Evolutionary conservation across 2,113 vertebrate species (phyloP).

Genomic region (Macaca mulatta): DNA sequence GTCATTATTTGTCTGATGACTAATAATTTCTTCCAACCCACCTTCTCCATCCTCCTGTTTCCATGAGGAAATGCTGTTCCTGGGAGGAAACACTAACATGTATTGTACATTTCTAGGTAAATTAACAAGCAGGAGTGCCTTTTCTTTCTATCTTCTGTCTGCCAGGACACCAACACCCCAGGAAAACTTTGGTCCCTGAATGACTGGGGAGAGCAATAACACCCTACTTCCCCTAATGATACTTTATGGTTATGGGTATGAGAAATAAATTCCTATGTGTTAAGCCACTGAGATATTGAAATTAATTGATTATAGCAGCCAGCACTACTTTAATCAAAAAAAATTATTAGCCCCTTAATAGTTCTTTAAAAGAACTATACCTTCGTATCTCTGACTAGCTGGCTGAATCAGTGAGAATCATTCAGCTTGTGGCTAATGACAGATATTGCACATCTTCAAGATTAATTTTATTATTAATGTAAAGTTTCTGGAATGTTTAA

Average conservation of each 20-base stretch:
- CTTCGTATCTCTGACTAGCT: neutral
- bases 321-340: neutral
- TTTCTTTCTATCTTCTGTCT: neutral
- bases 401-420: neutral
- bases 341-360: neutral
- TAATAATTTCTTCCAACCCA: neutral
- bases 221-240: neutral
- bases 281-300: neutral
- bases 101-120: neutral
- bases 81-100: neutral
- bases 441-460: neutral
- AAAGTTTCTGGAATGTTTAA: constrained; percentile 23
- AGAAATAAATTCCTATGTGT: neutral
- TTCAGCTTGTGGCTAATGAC: neutral
- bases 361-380: constrained; percentile 21
- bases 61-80: neutral
- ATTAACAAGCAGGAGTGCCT: neutral
- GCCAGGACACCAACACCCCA: neutral
- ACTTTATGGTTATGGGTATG: neutral
- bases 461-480: neutral
- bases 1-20: neutral
- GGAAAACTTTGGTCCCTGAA: neutral
- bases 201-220: neutral
- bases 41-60: neutral
- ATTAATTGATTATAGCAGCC: neutral